Conservation (phyloP, 2,797 vertebrate genomes). For the Bradypodion pumilum region DNA sequence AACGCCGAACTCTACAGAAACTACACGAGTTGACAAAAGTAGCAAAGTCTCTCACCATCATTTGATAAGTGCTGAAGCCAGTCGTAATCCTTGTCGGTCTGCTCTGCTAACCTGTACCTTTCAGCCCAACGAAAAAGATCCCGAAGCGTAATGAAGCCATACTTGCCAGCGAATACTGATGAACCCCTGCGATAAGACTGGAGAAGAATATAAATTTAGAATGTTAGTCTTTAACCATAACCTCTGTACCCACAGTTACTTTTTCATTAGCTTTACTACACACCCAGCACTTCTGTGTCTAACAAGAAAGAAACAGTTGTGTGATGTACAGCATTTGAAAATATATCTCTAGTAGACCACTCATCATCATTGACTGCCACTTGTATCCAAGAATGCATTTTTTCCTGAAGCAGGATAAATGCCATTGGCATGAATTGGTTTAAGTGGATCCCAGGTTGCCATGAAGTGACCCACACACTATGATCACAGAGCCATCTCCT, state of each 20-base stretch:
- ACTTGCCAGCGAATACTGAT: conserved; percentile 95
- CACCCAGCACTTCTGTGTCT: too few relatives aligned
- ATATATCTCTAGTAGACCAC: too few relatives aligned
- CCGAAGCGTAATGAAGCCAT: conserved; percentile 94
- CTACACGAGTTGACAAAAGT: neutral
- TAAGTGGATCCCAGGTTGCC: too few relatives aligned
- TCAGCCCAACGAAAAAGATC: conserved; percentile 98
- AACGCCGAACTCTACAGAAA: neutral
- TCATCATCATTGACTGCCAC: too few relatives aligned
- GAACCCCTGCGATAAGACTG: conserved; percentile 93
- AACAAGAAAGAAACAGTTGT: too few relatives aligned
- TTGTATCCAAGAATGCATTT: too few relatives aligned
- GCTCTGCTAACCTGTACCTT: conserved; percentile 88
- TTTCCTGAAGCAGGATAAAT: too few relatives aligned
- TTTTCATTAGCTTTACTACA: neutral
- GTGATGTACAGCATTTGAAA: too few relatives aligned
- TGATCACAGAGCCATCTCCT: too few relatives aligned
- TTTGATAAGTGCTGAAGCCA: conserved; percentile 96
- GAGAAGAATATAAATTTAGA: neutral
- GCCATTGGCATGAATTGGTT: too few relatives aligned
- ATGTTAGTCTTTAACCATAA: too few relatives aligned
- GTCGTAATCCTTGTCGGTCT: conserved; percentile 83
- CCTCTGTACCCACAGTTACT: neutral
- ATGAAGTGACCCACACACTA: too few relatives aligned
- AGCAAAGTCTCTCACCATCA: conserved; percentile 81